Base-by-base conservation (phyloP, 2,888 invertebrate genomes). In the Nomada fabriciana region DNA sequence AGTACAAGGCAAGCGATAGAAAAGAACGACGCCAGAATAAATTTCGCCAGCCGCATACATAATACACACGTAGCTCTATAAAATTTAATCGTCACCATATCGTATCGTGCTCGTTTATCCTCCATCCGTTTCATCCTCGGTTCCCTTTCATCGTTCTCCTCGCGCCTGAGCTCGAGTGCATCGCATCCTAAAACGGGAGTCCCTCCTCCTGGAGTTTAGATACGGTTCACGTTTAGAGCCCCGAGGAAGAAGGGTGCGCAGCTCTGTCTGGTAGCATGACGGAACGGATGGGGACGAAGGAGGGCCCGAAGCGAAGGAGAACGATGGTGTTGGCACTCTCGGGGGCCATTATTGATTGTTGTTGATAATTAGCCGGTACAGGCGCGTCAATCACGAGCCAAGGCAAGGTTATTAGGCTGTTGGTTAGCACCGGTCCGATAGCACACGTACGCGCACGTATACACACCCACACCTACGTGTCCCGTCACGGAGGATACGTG, bases 281-380 rank as follows among this genome's bases (percentile, higher is more conserved):
- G 61, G 70, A 23, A 72, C 64, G 67, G 70, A 57, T 42, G 72
- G 64, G 57, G 52, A 29, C 57, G 43, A 25, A 72, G 77, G 60
- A 64, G 77, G 72, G 73, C 69, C 64, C 52, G 80, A 63, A 70
- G 75, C 59, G 77, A 69, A 76, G 80, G 80, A 80, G 82, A 76
- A 84, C 76, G 78, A 70, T 80, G 84, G 84, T 82, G 85, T 84
- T 82, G 84, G 74, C 80, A 86, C 82, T 86, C 84, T 81, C 76
- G 82, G 82, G 78, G 84, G 84, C 86, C 87, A 90, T 91, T 93
- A 93, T 93, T 91, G 93, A 93, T 93, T 93, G 93, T 93, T 92
- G 93, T 91, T 91, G 93, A 91, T 92, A 93, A 93, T 93, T 93
- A 93, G 91, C 92, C 89, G 88, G 90, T 90, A 91, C 90, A 92